These are phyloP conservation scores for Bostrychus sinensis DNA, from an alignment of 2,113 vertebrate genomes.

Conservation along the genomic window DNA sequence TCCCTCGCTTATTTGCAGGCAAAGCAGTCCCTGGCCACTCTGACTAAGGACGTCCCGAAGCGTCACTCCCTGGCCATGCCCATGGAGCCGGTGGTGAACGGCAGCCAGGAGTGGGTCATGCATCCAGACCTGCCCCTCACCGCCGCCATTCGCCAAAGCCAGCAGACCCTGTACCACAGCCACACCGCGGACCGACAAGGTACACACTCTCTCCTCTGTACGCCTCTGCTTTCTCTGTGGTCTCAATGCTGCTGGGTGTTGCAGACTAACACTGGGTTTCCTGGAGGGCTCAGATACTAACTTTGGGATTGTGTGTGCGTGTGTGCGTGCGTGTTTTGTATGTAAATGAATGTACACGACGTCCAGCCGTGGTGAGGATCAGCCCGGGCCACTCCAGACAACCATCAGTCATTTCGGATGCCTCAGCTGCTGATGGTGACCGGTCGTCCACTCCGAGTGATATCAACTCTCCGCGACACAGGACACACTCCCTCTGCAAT, in stretches of 20 bases:
- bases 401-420: slow-evolving; percentile 94
- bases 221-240: not conserved
- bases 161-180: slow-evolving; percentile 94
- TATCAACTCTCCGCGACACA: slow-evolving; percentile 97
- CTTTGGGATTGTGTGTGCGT: slow-evolving; percentile 36
- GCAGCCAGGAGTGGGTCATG: slow-evolving; percentile 99
- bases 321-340: slow-evolving; percentile 32
- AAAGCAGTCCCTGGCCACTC: slow-evolving; percentile 95
- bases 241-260: slow-evolving; percentile 33
- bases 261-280: slow-evolving; percentile 56
- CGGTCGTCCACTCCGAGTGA: slow-evolving; percentile 94
- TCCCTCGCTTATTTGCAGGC: too few species aligned
- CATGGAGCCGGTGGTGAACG: slow-evolving; percentile 92
- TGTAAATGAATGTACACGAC: slow-evolving; percentile 19
- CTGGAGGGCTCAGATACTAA: slow-evolving; percentile 58
- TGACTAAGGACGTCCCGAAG: slow-evolving; percentile 97
- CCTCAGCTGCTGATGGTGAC: slow-evolving; percentile 90
- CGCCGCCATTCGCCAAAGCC: slow-evolving; percentile 96
- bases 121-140: slow-evolving; percentile 96
- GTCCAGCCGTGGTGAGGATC: slow-evolving; percentile 72
- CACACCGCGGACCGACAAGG: slow-evolving; percentile 92
- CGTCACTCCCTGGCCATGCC: slow-evolving; percentile 94
- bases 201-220: slow-evolving; percentile 55
- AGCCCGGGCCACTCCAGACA: slow-evolving; percentile 97
- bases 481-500: slow-evolving; percentile 99